Conservation (phyloP, 2,113 vertebrate genomes). For the Tretioscincus oriximinensis region DNA sequence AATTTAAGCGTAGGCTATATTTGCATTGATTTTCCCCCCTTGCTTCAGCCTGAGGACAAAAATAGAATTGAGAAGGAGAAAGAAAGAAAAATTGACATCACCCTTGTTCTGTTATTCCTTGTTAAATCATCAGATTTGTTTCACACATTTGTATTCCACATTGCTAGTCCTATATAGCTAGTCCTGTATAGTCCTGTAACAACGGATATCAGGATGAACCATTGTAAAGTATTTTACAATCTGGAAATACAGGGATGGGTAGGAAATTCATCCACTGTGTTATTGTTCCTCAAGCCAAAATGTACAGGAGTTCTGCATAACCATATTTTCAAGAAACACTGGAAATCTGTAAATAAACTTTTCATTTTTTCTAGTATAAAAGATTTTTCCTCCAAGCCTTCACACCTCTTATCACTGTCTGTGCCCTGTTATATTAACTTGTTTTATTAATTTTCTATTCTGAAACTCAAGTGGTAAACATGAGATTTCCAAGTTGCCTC, state of each 20-base stretch:
- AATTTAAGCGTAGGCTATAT: conserved; percentile 58
- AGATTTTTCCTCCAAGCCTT: background rate
- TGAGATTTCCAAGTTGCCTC: background rate
- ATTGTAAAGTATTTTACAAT: conserved; percentile 32
- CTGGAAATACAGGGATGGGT: background rate
- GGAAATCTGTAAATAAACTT: background rate
- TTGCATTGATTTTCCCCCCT: conserved; percentile 45
- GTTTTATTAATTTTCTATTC: background rate
- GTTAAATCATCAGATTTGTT: conserved; percentile 31
- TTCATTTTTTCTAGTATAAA: background rate
- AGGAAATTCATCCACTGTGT: background rate
- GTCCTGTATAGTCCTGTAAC: background rate
- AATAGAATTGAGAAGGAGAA: conserved; percentile 48
- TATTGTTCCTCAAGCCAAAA: background rate
- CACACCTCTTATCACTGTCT: background rate
- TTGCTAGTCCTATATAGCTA: background rate
- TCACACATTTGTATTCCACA: conserved; percentile 34
- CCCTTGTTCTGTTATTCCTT: conserved; percentile 50
- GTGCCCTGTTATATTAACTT: background rate
- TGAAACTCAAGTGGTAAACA: background rate
- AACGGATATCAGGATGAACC: conserved; percentile 1
- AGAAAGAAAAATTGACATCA: conserved; percentile 6
- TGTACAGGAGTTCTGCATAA: background rate
- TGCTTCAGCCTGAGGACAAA: conserved; percentile 37
- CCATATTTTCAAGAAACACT: background rate